Evolutionary conservation across 2,888 invertebrate species (phyloP), one percentile per base, ranked within the genome.

Genomic region (Athrips mouffetella): DNA sequence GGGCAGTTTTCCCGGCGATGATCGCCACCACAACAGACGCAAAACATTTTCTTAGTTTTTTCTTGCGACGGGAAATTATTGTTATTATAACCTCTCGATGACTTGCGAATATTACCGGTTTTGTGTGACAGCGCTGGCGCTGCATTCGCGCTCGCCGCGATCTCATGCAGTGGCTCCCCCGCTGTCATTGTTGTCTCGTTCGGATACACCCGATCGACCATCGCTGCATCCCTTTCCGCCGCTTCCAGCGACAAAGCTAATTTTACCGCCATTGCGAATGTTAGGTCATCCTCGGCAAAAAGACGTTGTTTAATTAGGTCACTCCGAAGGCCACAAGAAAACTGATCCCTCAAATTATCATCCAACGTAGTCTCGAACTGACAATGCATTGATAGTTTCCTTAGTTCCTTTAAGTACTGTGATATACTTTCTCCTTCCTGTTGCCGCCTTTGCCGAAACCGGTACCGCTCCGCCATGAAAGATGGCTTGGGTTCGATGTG

Each of bases 261-360:
- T 11, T 3, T 39, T 1, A 23, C 10, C 3, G 39, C 39, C n/a
- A 4, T 39, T 3, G 21, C 39, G 11, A 11, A 39, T 5, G 39
- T 39, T 5, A 39, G 7, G 1, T 7, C 13, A 7, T 35, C 13
- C 6, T 39, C 39, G 6, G 39, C 13, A 21, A 39, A 39, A 10
- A 39, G 23, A 6, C 23, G 21, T 21, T 39, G 21, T 8, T 11
- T 18, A n/a, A 39, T 39, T 21, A 23, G 11, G 11, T 39, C 39
- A 39, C 23, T 21, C 1, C 11, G 11, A 1, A 39, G 3, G 2
- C 39, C 39, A n/a, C 39, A 39, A 2, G 23, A n/a, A 5, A 39
- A 21, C 7, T 39, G 39, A 11, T 39, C 39, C 4, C 39, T 21
- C 21, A 39, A n/a, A 39, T 39, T 39, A 4, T 39, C 39, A 21